These are phyloP conservation scores for Gobiocypris rarus DNA, from an alignment of 2,113 vertebrate species.

Conservation along the genomic window DNA sequence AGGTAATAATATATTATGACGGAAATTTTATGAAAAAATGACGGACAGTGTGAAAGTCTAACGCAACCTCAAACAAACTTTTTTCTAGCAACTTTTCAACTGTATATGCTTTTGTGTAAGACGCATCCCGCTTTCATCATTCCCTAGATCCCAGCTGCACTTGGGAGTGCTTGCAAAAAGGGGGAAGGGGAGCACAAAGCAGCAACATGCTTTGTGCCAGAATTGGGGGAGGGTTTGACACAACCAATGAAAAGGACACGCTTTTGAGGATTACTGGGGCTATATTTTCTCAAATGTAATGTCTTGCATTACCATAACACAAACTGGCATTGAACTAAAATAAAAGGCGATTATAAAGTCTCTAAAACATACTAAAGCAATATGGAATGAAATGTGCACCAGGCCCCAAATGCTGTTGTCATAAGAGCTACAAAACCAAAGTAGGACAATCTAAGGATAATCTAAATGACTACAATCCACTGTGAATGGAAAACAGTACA, in stretches of 20 bases:
- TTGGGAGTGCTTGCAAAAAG: not conserved
- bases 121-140: not conserved
- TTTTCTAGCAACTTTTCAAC: not conserved
- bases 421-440: not conserved
- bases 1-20: no score
- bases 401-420: not conserved
- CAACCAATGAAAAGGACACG: not conserved
- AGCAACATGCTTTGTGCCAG: not conserved
- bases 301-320: not conserved
- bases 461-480: conserved; percentile 21
- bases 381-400: not conserved
- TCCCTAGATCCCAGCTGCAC: not conserved
- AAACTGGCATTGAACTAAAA: not conserved
- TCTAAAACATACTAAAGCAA: not conserved
- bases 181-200: not conserved
- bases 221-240: not conserved
- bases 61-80: no score
- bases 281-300: not conserved
- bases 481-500: not conserved
- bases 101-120: not conserved
- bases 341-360: conserved; percentile 25
- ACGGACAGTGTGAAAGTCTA: no score
- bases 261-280: conserved; percentile 17
- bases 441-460: conserved; percentile 29
- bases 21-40: no score